phyloP scores from a whole-genome alignment of 2,797 vertebrate species.

The Acipenser oxyrinchus region DNA sequence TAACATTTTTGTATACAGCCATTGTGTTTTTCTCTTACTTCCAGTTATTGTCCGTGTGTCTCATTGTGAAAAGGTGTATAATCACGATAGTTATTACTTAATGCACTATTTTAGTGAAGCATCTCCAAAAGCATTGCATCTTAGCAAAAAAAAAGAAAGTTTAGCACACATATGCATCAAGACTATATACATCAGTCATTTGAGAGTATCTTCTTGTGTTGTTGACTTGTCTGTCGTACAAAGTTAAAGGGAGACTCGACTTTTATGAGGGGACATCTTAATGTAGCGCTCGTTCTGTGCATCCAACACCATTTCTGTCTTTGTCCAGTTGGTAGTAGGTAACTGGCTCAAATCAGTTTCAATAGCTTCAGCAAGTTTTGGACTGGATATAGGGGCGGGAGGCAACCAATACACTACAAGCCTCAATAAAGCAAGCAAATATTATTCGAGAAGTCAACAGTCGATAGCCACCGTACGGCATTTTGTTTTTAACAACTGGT shows the following conservation, averaged over 20 bases:
- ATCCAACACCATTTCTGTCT: not conserved
- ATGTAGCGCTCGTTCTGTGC: slow-evolving; percentile 14
- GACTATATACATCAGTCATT: slow-evolving; percentile 23
- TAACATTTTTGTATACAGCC: slow-evolving; percentile 63
- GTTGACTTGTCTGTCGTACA: slow-evolving; percentile 6
- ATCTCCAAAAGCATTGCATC: slow-evolving; percentile 56
- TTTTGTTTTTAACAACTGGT: too few relatives aligned
- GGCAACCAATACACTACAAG: too few relatives aligned
- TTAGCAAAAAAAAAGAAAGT: slow-evolving; percentile 35
- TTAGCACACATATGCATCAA: slow-evolving; percentile 45
- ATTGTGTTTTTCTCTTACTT: slow-evolving; percentile 50
- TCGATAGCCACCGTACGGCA: too few relatives aligned
- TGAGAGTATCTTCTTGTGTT: slow-evolving; percentile 9
- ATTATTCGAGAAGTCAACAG: too few relatives aligned
- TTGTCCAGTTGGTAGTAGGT: too few relatives aligned
- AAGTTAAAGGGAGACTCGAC: slow-evolving; percentile 6
- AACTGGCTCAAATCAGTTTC: too few relatives aligned
- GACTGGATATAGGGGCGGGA: too few relatives aligned
- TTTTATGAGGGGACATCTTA: slow-evolving; percentile 11
- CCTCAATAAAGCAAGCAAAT: too few relatives aligned
- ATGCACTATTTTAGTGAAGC: slow-evolving; percentile 65
- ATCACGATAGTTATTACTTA: slow-evolving; percentile 59
- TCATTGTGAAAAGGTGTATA: slow-evolving; percentile 62
- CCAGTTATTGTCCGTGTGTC: slow-evolving; percentile 54
- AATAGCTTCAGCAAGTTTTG: too few relatives aligned